Evolutionary conservation across 2,888 invertebrate species (phyloP).

Genomic region (Caenorhabditis japonica): DNA sequence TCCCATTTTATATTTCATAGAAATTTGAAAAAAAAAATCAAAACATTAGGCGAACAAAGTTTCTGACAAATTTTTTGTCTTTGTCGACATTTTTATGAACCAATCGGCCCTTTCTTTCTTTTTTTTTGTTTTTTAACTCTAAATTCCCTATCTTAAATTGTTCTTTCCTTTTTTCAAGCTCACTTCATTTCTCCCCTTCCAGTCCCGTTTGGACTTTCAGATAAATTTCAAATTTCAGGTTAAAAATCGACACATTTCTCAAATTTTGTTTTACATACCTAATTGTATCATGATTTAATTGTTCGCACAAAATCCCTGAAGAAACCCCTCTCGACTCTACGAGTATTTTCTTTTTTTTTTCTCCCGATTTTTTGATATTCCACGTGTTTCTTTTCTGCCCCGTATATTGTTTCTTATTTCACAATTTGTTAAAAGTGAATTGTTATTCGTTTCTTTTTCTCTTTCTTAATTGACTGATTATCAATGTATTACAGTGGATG

Average conservation of each 20-base stretch:
- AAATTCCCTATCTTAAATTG: constrained; percentile 1
- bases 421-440: constrained; percentile 29
- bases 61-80: too few relatives aligned
- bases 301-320: neutral
- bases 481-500: too few relatives aligned
- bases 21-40: too few relatives aligned
- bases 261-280: constrained; percentile 3
- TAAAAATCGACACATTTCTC: constrained; percentile 2
- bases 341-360: constrained; percentile 9
- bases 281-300: constrained; percentile 29
- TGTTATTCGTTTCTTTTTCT: too few relatives aligned
- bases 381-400: neutral
- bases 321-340: constrained; percentile 7
- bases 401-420: neutral
- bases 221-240: neutral
- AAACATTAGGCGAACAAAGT: too few relatives aligned
- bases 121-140: neutral
- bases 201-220: constrained; percentile 12
- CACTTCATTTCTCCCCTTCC: neutral
- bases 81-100: too few relatives aligned
- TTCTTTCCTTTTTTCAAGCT: neutral
- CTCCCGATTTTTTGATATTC: constrained; percentile 9
- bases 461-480: too few relatives aligned
- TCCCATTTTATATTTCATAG: too few relatives aligned
- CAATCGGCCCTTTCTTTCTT: neutral